These are phyloP conservation scores for Circaetus gallicus DNA, from an alignment of 2,113 vertebrate genomes.

Conservation along the genomic window DNA sequence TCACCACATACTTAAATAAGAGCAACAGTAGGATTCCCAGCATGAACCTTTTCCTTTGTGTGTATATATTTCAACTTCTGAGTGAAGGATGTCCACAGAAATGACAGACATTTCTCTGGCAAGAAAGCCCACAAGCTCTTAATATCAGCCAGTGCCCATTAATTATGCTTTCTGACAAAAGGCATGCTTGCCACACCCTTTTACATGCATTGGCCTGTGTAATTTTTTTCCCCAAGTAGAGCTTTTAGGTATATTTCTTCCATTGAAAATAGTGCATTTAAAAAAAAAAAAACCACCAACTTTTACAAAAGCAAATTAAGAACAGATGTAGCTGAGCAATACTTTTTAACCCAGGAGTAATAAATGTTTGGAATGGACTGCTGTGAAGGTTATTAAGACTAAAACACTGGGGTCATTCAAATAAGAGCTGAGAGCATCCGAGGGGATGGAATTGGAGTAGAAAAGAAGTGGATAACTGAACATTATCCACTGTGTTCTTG, in stretches of 20 bases:
- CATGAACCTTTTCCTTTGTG: not conserved
- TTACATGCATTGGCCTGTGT: not conserved
- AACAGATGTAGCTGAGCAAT: constrained; percentile 65
- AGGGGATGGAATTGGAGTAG: constrained; percentile 56
- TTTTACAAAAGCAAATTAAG: constrained; percentile 61
- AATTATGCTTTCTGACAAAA: not conserved
- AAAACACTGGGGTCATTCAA: constrained; percentile 68
- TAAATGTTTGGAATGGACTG: constrained; percentile 68
- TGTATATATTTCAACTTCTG: not conserved
- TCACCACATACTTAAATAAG: not conserved
- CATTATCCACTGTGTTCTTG: constrained; percentile 42
- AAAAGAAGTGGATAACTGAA: constrained; percentile 63
- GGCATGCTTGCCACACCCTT: not conserved
- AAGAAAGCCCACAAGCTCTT: not conserved
- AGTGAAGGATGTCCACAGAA: not conserved
- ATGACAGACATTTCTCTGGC: not conserved
- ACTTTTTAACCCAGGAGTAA: constrained; percentile 66
- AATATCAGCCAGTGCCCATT: not conserved
- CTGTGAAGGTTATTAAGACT: constrained; percentile 71
- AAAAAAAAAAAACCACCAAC: not conserved
- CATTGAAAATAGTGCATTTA: not conserved
- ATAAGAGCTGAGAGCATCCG: constrained; percentile 59
- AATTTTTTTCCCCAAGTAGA: not conserved
- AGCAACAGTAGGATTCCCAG: not conserved
- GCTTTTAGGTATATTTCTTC: not conserved